Base-by-base conservation (phyloP, 1,140 invertebrate genomes). In the Heliconius nattereri region DNA sequence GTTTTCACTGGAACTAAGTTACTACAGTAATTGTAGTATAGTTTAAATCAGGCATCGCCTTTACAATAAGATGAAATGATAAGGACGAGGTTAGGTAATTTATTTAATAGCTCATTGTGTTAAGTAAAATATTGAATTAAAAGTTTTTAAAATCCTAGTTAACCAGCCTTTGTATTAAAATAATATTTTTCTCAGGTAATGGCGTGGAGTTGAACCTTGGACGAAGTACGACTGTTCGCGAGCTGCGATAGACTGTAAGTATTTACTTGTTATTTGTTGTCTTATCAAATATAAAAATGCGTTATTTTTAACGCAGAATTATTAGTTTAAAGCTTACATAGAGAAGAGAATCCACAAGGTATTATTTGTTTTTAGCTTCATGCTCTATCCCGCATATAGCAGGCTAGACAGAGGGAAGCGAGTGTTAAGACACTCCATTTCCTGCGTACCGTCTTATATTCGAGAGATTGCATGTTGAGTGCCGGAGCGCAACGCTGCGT, bases 211-310 rank as follows among this genome's bases (percentile, higher is more conserved):
- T 86, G 82, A 85, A 90, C 84, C 87, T 84, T 83, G 85, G 85
- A 84, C 80, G 81, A 83, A 83, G 87, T 76, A 90, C 90, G 87
- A 87, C 79, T 82, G 78, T 78, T 83, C 85, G 79, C 83, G 82
- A 86, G 85, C 87, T 86, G 80, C 81, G 82, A 79, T 82, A 78
- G 90, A 87, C 83, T 89, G 92, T 94, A 84, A 94, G 92, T 94
- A 87, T 3, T 26, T 29, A 86, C 26, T 29, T 66, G 60, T 66
- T 16, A 66, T 13, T 29, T 66, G 2, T 66, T 60, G n/a, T 26
- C 20, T 26, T 60, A 60, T 60, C n/a, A 23, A 60, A 26, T 54
- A 54, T 19, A n/a, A 60, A 60, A n/a, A 26, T 7, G 3, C 1
- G 2, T 2, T 29, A 13, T 5, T 16, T 66, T 71, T 32, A 71